Base-by-base conservation (phyloP, 2,888 invertebrate species). In the Troides oblongomaculatus region DNA sequence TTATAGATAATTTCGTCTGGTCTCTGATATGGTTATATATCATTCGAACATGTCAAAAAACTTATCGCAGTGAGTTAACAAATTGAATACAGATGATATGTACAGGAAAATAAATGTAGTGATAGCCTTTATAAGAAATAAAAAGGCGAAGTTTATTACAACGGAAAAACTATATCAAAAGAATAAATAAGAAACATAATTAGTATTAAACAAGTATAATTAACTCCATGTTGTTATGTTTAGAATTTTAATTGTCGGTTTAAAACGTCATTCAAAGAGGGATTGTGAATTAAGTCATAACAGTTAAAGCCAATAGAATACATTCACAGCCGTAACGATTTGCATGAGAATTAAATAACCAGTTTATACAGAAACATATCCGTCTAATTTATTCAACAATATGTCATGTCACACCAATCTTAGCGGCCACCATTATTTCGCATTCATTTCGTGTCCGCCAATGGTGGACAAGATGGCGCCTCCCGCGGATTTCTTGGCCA, bases 351-450 rank as follows among this genome's bases (percentile, higher is more conserved):
- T 79, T 80, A 78, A 78, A 61, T 66, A 80, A 79, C 79, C 76
- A 78, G 81, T 78, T 77, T 70, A 39, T 64, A 76, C 80, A 79
- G 78, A 81, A 79, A 79, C 74, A 74, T 72, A 73, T 74, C 67
- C 62, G 73, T 74, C 76, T 90, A 90, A 90, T 89, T 87, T 90
- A 91, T 91, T 85, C 90, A 78, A 89, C 86, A 88, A 88, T 87
- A 84, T 81, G 74, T 84, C 84, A 80, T 84, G 86, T 89, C 85
- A 85, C 81, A 83, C 85, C 84, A 86, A 87, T 88, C 81, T 79
- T 69, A 79, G 84, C 85, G 84, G 87, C 89, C 90, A 91, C 90
- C 83, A 88, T 86, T 83, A 88, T 89, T 91, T 90, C 79, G 90
- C 90, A 88, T 87, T 87, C 85, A 86, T 85, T 81, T 79, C 77